Percentiles rank a stretch among this genome's conserved stretches.
phyloP scores from a whole-genome alignment of 2,113 vertebrate species.

The Hystrix brachyura region DNA sequence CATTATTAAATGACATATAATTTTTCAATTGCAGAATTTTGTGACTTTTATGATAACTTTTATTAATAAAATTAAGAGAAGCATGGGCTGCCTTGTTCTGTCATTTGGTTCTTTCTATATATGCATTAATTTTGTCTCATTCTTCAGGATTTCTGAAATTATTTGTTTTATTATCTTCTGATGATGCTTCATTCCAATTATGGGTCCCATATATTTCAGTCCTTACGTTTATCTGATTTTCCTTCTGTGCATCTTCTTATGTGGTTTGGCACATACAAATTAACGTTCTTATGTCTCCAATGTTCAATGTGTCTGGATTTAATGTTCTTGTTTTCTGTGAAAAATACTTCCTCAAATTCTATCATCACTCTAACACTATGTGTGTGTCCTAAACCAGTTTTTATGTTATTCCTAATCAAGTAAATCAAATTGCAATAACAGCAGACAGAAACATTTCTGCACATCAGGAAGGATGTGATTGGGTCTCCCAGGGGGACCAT shows the following conservation, averaged over 20 bases:
- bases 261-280: background rate
- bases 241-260: background rate
- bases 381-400: background rate
- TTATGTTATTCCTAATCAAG: background rate
- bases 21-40: background rate
- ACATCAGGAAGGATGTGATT: background rate
- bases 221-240: background rate
- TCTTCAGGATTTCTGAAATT: slow-evolving; percentile 32
- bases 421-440: background rate
- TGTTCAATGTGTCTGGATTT: background rate
- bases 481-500: background rate
- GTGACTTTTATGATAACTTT: background rate
- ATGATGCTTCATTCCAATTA: background rate
- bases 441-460: background rate
- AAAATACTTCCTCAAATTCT: background rate
- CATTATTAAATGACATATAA: background rate
- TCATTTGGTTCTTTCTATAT: background rate
- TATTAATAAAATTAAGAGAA: background rate
- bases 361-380: background rate
- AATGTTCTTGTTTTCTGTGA: background rate
- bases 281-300: background rate
- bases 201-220: background rate
- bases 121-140: background rate
- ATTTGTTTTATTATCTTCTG: background rate
- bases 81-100: background rate